A percentile compares a stretch with the other conserved stretches of the same genome.
phyloP scores from a whole-genome alignment of 2,888 invertebrate species.

The Diarsia brunnea region DNA sequence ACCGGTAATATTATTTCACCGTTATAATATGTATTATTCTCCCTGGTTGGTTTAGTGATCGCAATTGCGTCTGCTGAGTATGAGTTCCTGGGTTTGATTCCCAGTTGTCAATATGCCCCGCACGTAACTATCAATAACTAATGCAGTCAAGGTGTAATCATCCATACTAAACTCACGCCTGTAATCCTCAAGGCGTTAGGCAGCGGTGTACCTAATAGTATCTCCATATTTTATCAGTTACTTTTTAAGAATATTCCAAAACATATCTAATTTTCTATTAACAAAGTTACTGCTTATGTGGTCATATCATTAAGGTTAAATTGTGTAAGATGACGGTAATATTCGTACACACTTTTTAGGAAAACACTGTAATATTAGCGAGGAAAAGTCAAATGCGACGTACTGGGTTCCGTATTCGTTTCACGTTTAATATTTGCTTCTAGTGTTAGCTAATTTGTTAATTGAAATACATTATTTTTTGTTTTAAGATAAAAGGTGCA shows the following conservation, averaged over 20 bases:
- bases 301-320: constrained; percentile 9
- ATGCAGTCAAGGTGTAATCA: too few species aligned
- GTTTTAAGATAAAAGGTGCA: too few species aligned
- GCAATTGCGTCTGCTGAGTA: too few species aligned
- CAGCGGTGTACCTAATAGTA: neutral
- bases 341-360: constrained; percentile 52
- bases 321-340: constrained; percentile 24
- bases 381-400: neutral
- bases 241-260: neutral
- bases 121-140: too few species aligned
- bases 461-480: neutral
- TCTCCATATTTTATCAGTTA: neutral
- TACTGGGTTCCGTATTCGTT: constrained; percentile 37
- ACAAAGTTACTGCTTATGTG: neutral
- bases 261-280: neutral
- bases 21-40: too few species aligned
- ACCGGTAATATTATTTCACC: neutral
- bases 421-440: neutral
- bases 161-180: neutral
- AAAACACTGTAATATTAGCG: constrained; percentile 24
- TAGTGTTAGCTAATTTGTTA: neutral
- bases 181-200: neutral
- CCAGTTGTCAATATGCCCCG: too few species aligned
- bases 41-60: too few species aligned
- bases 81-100: too few species aligned